Evolutionary conservation across 1,140 invertebrate genomes (phyloP), one percentile per base, ranked within the genome.

Genomic region (Euborellia annulipes): DNA sequence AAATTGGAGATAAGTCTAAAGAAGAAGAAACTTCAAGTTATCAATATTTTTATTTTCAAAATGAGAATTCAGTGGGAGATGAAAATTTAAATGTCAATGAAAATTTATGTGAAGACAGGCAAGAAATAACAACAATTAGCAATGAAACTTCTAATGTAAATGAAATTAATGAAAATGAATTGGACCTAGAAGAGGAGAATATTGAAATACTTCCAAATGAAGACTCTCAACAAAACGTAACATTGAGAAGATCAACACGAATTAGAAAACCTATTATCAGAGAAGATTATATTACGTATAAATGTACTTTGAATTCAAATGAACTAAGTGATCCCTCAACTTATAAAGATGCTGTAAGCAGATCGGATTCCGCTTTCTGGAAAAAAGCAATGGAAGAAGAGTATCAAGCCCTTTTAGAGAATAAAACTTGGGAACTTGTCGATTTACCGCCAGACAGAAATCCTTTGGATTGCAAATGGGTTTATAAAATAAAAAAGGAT

Each of bases 381-480:
- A 54, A 49, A 16, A 46, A 49, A 16, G 54, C 56, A 2, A 58
- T 61, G 54, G 14, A 51, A 16, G 51, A 55, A 4, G 53, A 61
- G 40, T 21, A 58, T 9, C 36, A 51, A 3, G 50, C 53, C 13
- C 57, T 61, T 41, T 21, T 54, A 45, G 53, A 58, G 17, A 59
- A 60, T 51, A 40, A 55, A 21, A 55, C 54, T 2, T 42, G 16
- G 16, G 36, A 38, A 38, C 36, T 65, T 48, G 62, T 65, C 16
- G 36, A 50, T 34, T 59, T 47, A 40, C 62, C 64, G 4, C 20
- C 45, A 45, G 48, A 50, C 21, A 51, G 53, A 42, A 54, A 53
- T 52, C 52, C 55, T 47, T 47, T 65, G 27, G 41, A 59, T 43
- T 61, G 56, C 39, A 57, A 58, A 51, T 65, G 59, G 61, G 54